A percentile compares a stretch with the other conserved stretches of the same genome.
Evolutionary conservation across 2,797 vertebrate species (phyloP).

Genomic region (Odontamblyopus rebecca): DNA sequence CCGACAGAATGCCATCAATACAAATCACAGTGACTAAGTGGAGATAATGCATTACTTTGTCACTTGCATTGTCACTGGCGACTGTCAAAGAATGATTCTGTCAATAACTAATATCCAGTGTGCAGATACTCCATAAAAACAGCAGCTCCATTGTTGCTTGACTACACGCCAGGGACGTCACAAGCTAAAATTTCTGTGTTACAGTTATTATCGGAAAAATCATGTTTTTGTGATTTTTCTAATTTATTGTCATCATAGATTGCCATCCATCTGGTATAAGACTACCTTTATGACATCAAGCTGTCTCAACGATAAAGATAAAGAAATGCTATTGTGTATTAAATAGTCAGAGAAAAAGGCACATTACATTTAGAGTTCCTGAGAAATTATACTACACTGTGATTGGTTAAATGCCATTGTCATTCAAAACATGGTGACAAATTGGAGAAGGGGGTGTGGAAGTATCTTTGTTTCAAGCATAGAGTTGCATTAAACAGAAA

Average conservation of each 20-base stretch:
- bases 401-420: no score
- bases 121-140: conserved; percentile 5
- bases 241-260: background rate
- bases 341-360: background rate
- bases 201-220: background rate
- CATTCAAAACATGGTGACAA: no score
- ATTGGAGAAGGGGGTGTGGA: no score
- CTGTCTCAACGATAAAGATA: background rate
- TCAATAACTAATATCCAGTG: conserved; percentile 3
- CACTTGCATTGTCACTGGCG: conserved; percentile 44
- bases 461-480: no score
- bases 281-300: background rate
- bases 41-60: conserved; percentile 47
- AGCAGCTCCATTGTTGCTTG: conserved; percentile 7
- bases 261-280: background rate
- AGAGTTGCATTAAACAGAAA: no score
- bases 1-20: conserved; percentile 49
- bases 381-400: no score
- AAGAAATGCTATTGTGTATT: background rate
- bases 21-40: conserved; percentile 55
- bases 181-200: background rate
- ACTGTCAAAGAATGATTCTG: conserved; percentile 15
- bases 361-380: background rate
- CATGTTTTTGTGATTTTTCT: background rate
- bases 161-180: background rate